Evolutionary conservation across 2,113 vertebrate species (phyloP).

Genomic region (Ptychochromis oligacanthus): DNA sequence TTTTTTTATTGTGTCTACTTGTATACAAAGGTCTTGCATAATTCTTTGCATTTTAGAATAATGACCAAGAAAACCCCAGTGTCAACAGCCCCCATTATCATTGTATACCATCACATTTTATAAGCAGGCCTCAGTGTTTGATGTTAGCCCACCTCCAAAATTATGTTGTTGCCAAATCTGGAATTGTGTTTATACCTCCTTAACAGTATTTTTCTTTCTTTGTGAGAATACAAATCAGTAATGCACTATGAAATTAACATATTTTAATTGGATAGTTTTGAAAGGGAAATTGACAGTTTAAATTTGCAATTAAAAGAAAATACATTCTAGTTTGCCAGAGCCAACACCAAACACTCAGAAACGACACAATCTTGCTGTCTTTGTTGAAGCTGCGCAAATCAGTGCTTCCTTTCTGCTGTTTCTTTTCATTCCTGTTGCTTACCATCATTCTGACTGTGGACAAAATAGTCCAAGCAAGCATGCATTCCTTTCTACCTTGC

Average conservation of each 20-base stretch:
- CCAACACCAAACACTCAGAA: slow-evolving; percentile 8
- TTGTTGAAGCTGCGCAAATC: slow-evolving; percentile 40
- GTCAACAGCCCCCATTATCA: slow-evolving; percentile 36
- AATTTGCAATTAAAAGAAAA: slow-evolving; percentile 5
- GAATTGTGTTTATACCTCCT: slow-evolving; percentile 67
- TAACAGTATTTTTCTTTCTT: slow-evolving; percentile 72
- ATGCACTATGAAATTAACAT: slow-evolving; percentile 17
- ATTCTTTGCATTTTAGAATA: slow-evolving; percentile 65
- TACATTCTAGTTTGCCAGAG: slow-evolving; percentile 22
- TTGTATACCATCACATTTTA: slow-evolving; percentile 49
- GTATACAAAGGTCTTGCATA: slow-evolving; percentile 63
- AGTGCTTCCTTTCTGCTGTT: not conserved
- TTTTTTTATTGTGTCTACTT: not conserved
- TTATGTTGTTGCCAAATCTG: slow-evolving; percentile 73
- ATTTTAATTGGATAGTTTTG: not conserved
- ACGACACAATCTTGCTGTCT: slow-evolving; percentile 14
- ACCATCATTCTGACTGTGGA: slow-evolving; percentile 17
- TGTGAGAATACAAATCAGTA: slow-evolving; percentile 16
- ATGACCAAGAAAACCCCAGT: slow-evolving; percentile 58
- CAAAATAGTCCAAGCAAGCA: slow-evolving; percentile 19
- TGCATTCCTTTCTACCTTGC: slow-evolving; percentile 30
- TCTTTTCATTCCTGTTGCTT: slow-evolving; percentile 5
- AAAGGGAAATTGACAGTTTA: not conserved
- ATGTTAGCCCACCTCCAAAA: slow-evolving; percentile 40
- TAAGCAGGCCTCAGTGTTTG: slow-evolving; percentile 65